Percentiles rank a stretch among this genome's conserved stretches.
Conservation (phyloP, 2,888 invertebrate genomes). For the Luperina nickerlii region DNA sequence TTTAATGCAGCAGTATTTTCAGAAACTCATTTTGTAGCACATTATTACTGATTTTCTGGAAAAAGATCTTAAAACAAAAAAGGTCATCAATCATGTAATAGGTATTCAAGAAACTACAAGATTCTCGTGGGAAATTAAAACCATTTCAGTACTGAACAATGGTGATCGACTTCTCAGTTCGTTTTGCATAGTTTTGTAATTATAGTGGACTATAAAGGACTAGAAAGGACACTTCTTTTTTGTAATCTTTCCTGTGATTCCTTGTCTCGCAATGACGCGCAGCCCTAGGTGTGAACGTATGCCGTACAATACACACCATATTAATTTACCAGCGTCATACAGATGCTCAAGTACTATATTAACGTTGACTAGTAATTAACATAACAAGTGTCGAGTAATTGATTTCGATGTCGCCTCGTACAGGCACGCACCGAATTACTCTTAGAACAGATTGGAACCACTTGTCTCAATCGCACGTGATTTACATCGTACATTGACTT, state of each 20-base stretch:
- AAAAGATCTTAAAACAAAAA: not conserved
- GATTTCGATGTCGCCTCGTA: constrained; percentile 75
- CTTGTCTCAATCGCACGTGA: constrained; percentile 56
- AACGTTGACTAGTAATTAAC: constrained; percentile 81
- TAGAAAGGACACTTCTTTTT: not conserved
- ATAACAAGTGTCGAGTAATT: constrained; percentile 83
- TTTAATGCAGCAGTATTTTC: not conserved
- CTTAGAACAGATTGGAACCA: constrained; percentile 60
- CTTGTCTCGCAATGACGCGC: constrained; percentile 4
- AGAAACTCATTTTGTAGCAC: not conserved
- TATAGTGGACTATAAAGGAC: not conserved
- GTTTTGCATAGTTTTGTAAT: constrained; percentile 2
- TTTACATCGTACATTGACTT: constrained; percentile 48
- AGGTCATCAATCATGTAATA: constrained; percentile 17
- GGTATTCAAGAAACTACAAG: constrained; percentile 25
- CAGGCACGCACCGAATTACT: constrained; percentile 67
- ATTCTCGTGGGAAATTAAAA: constrained; percentile 52
- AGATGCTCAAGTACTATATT: constrained; percentile 72
- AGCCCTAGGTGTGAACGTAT: constrained; percentile 65
- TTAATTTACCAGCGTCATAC: constrained; percentile 77
- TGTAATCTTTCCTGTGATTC: not conserved
- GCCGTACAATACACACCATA: constrained; percentile 69
- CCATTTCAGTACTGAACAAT: constrained; percentile 18
- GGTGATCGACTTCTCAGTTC: constrained; percentile 32
- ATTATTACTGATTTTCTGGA: constrained; percentile 1